Evolutionary conservation across 1,140 invertebrate species (phyloP).

Genomic region (Drosophila albomicans): DNA sequence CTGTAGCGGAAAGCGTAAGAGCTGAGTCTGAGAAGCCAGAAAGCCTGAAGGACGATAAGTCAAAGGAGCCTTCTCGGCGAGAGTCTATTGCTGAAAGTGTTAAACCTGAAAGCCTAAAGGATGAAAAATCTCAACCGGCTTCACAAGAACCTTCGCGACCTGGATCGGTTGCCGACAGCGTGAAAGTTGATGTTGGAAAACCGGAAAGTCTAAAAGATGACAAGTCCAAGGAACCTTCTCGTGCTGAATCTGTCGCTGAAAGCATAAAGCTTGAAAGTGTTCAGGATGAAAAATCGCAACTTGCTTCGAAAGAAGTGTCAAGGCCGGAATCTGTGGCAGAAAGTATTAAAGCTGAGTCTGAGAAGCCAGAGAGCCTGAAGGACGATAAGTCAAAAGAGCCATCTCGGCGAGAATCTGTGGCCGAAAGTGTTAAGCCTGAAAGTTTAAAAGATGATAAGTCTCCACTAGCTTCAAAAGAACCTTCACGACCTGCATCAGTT

Average conservation of each 20-base stretch:
- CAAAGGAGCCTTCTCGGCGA: slow-evolving; percentile 22
- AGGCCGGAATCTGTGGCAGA: slow-evolving; percentile 35
- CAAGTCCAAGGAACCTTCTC: slow-evolving; percentile 45
- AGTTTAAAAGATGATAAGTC: slow-evolving; percentile 24
- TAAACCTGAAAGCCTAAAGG: slow-evolving; percentile 34
- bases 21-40: slow-evolving; percentile 18
- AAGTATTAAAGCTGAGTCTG: slow-evolving; percentile 21
- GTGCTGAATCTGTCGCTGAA: slow-evolving; percentile 43
- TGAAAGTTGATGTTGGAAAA: slow-evolving; percentile 36
- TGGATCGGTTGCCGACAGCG: slow-evolving; percentile 41
- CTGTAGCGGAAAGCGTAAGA: slow-evolving; percentile 26
- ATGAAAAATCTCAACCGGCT: slow-evolving; percentile 22
- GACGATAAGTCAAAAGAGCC: slow-evolving; percentile 19
- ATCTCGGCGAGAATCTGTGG: slow-evolving; percentile 28
- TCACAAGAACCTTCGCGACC: slow-evolving; percentile 47
- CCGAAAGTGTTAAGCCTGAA: slow-evolving; percentile 15
- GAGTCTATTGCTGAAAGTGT: slow-evolving; percentile 42
- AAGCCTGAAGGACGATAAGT: slow-evolving; percentile 20
- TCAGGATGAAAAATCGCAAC: slow-evolving; percentile 46
- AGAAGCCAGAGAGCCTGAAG: slow-evolving; percentile 27
- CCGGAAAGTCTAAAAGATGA: slow-evolving; percentile 28
- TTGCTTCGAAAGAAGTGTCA: slow-evolving; percentile 37
- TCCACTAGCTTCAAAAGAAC: slow-evolving; percentile 25
- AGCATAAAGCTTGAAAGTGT: slow-evolving; percentile 1
- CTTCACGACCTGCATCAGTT: slow-evolving; percentile 37